phyloP scores from a whole-genome alignment of 1,140 invertebrate species.

The Drosophila cardini region DNA sequence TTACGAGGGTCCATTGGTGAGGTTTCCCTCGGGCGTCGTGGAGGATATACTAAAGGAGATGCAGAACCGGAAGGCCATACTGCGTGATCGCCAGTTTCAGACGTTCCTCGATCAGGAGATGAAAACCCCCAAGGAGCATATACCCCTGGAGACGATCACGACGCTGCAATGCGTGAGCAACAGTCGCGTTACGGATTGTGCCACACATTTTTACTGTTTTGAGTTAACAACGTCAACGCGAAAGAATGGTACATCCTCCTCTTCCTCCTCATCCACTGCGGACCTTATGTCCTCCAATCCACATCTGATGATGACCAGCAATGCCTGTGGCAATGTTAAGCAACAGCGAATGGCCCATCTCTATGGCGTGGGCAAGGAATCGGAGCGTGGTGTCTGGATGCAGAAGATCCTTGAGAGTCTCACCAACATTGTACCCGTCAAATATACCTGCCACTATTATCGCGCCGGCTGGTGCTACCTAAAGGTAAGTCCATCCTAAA shows the following conservation, averaged over 20 bases:
- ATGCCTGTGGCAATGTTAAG: slow-evolving; percentile 72
- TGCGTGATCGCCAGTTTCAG: slow-evolving; percentile 86
- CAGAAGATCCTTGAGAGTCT: slow-evolving; percentile 88
- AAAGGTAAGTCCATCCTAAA: slow-evolving; percentile 85
- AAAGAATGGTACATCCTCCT: slow-evolving; percentile 71
- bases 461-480: slow-evolving; percentile 89
- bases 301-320: slow-evolving; percentile 78
- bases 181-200: slow-evolving; percentile 86
- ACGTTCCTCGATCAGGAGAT: slow-evolving; percentile 86
- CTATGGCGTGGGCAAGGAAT: slow-evolving; percentile 82
- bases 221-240: slow-evolving; percentile 75
- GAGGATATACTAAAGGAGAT: slow-evolving; percentile 86
- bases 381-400: slow-evolving; percentile 87
- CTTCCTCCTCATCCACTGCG: background rate
- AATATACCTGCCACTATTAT: slow-evolving; percentile 87
- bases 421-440: slow-evolving; percentile 87
- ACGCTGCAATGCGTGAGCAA: slow-evolving; percentile 88
- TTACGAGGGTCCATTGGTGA: slow-evolving; percentile 79
- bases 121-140: slow-evolving; percentile 86
- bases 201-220: slow-evolving; percentile 83
- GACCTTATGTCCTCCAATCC: slow-evolving; percentile 80
- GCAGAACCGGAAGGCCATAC: slow-evolving; percentile 85
- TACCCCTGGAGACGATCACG: slow-evolving; percentile 86
- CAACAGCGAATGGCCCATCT: slow-evolving; percentile 71
- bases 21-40: slow-evolving; percentile 84